Evolutionary conservation across 2,797 vertebrate species (phyloP).

Genomic region (Macropus fuliginosus): DNA sequence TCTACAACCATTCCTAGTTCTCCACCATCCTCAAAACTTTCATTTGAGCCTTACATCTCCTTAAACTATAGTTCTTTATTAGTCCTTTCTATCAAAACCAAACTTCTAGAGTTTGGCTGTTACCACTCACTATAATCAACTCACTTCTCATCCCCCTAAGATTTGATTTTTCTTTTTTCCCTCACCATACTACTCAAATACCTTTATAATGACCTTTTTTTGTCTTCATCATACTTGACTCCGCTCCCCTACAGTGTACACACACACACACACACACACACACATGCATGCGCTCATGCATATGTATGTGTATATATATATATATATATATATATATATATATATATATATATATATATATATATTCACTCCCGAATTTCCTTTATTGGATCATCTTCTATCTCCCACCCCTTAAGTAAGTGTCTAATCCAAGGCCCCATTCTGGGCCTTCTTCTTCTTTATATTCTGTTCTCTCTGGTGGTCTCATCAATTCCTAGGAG

Average conservation of each 20-base stretch:
- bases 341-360: too few species aligned
- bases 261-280: background rate
- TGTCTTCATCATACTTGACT: background rate
- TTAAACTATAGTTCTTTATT: background rate
- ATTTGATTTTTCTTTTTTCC: background rate
- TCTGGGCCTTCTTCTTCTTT: background rate
- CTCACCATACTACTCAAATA: background rate
- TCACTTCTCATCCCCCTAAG: background rate
- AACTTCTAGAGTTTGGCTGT: background rate
- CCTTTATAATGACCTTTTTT: background rate
- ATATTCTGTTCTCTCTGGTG: background rate
- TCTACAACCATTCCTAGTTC: background rate
- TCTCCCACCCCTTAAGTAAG: background rate
- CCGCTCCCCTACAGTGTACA: background rate
- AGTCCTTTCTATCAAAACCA: background rate
- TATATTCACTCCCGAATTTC: background rate
- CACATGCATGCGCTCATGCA: too few species aligned
- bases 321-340: too few species aligned
- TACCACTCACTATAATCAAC: background rate
- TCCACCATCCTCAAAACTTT: background rate
- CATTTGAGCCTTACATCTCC: background rate
- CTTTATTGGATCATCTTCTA: background rate
- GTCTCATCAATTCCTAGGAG: background rate
- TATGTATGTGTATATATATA: too few species aligned
- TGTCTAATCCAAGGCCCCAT: background rate